Base-by-base conservation (phyloP, 92 coral and sea anemone species). In the Palythoa heliodiscus region DNA sequence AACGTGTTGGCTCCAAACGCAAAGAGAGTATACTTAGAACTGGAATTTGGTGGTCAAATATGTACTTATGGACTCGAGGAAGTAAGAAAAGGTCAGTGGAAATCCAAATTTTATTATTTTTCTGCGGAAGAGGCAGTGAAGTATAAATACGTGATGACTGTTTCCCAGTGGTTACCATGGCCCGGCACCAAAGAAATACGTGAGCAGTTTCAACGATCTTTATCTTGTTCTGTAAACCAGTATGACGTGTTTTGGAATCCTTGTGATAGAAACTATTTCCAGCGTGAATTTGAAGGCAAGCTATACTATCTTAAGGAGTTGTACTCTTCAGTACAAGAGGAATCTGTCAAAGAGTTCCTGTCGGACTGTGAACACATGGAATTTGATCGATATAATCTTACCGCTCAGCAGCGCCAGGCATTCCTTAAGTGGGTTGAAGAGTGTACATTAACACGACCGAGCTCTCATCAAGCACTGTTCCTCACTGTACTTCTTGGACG, bases 331-430 rank as follows among this genome's bases (percentile, higher is more conserved):
- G 70, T 39, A 0, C 24, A 17, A 15, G 86, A 76, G 10, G 39
- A 57, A 4, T 52, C 86, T 72, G 11, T 93, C 1, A 93, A 86
- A 25, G 92, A 86, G 1, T 3, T 76, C 22, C 7, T 94, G 67
- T 88, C 88, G 6, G 92, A 92, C 38, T 86, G 93, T 60, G 98
- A 92, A 53, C 88, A 94, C 35, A 43, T 92, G 17, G 92, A 90
- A 6, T 92, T 94, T 83, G 90, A 87, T 1, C 39, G 63, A 17
- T 63, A 55, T 7, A 7, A 47, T 71, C 86, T 63, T 60, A 23
- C 11, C 0, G 3, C 2, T 13, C 14, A 22, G 0, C 84, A 92
- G 0, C 43, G 75, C 9, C 25, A 7, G 0, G 10, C 48, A 1
- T 90, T 90, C 53, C 0, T 87, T 7, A 58, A 83, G 0, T 92